These are phyloP conservation scores for Mobula birostris DNA, from an alignment of 2,113 vertebrate genomes.

Conservation along the genomic window DNA sequence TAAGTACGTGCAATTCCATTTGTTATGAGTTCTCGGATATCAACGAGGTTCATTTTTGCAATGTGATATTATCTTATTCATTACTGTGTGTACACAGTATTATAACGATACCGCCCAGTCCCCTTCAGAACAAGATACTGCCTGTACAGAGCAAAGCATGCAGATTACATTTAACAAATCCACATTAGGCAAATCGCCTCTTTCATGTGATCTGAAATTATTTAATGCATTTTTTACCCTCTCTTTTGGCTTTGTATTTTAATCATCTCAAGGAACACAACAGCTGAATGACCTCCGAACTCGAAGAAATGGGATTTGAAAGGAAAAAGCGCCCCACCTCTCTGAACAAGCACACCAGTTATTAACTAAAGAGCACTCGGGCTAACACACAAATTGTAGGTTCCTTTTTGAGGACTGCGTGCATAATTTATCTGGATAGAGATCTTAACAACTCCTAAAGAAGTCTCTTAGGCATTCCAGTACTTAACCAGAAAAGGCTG, in stretches of 20 bases:
- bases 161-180: constrained; percentile 33
- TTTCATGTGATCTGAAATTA: constrained; percentile 36
- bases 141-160: constrained; percentile 14
- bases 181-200: constrained; percentile 36
- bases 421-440: constrained; percentile 37
- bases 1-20: not conserved
- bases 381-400: constrained; percentile 37
- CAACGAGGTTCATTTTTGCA: not conserved
- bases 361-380: constrained; percentile 36
- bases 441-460: constrained; percentile 37
- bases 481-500: constrained; percentile 36
- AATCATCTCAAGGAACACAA: constrained; percentile 38
- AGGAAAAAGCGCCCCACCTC: constrained; percentile 32
- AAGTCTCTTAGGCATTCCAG: constrained; percentile 37
- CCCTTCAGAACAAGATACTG: constrained; percentile 13
- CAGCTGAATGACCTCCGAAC: constrained; percentile 20
- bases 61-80: not conserved
- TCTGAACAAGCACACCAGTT: constrained; percentile 35
- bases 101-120: not conserved
- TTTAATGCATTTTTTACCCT: constrained; percentile 7
- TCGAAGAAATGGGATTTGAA: constrained; percentile 35
- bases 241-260: constrained; percentile 32
- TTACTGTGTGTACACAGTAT: not conserved
- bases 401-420: constrained; percentile 34
- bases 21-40: constrained; percentile 20